Base-by-base conservation (phyloP, 2,797 vertebrate species). In the Pitangus sulphuratus region DNA sequence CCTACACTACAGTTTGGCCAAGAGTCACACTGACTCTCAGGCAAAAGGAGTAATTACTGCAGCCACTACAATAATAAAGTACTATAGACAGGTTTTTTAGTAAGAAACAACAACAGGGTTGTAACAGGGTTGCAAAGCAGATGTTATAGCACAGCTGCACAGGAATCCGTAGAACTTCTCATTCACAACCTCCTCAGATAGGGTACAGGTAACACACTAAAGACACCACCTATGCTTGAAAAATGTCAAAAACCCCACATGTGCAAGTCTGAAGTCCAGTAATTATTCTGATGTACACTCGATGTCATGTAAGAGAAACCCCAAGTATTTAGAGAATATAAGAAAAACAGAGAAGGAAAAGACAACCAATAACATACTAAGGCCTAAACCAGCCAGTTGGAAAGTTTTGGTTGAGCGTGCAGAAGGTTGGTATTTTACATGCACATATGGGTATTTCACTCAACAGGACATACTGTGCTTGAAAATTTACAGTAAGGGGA, bases 381-480 rank as follows among this genome's bases (percentile, higher is more conserved):
- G 53, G 48, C 13, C 45, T 30, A 42, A 77, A 66, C 4, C 5
- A 11, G 37, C 8, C 26, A 50, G 11, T 11, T 25, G 19, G 42
- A 76, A 51, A 5, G 13, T 35, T 70, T 58, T 50, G 47, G 25
- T 1, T 26, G 18, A 45, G 17, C 26, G 17, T 4, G 20, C 26
- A 33, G 15, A 31, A 70, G 22, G 8, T 12, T 5, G 3, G 2
- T 53, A 28, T 77, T 80, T 85, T 48, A 71, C 33, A 56, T 6
- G 8, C 9, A 35, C 9, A 3, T 2, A 33, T 0, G 7, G 22
- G 6, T 13, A 40, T 3, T 53, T 69, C 62, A 45, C 56, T 31
- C 40, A 81, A 31, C 12, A 12, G 8, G 4, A 20, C 6, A 47
- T 0, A 20, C 3, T 0, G 0, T 1, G 11, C 31, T 72, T 11